phyloP scores from a whole-genome alignment of 2,888 invertebrate genomes.

The Drosophila affinis region DNA sequence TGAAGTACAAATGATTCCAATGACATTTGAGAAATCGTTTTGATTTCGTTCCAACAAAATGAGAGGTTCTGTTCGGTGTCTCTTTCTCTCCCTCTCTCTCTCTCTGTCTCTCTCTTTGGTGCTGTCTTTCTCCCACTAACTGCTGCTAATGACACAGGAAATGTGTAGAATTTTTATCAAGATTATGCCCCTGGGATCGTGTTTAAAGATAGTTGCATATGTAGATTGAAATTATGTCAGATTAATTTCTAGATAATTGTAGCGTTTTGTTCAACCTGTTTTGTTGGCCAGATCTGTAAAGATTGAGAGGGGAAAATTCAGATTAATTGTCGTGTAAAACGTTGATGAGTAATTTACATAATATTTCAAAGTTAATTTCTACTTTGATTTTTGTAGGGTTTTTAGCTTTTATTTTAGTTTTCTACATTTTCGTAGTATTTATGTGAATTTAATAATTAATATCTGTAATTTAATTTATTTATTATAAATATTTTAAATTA shows the following conservation, averaged over 20 bases:
- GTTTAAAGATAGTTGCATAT: conserved; percentile 14
- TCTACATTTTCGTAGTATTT: too few species aligned
- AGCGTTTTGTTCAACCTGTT: background rate
- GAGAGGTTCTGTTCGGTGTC: conserved; percentile 23
- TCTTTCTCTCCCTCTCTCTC: background rate
- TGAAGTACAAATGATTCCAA: conserved; percentile 54
- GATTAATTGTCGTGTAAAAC: background rate
- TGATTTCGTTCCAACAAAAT: conserved; percentile 44
- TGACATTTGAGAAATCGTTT: conserved; percentile 64
- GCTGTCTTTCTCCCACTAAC: background rate
- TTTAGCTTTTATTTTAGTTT: too few species aligned
- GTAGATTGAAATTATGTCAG: conserved; percentile 28
- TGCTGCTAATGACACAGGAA: conserved; percentile 36
- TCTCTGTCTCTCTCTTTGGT: background rate
- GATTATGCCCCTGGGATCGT: conserved; percentile 21
- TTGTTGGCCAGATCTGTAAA: background rate
- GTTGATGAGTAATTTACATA: background rate
- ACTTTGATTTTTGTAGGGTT: too few species aligned
- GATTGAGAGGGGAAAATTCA: background rate
- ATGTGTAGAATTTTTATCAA: conserved; percentile 17
- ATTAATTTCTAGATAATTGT: conserved; percentile 24
- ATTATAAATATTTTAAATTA: too few species aligned
- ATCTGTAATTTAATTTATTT: too few species aligned
- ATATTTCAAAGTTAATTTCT: background rate
- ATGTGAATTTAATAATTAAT: too few species aligned